Percentiles rank a stretch among this genome's conserved stretches.
These are phyloP conservation scores for Cinclus cinclus DNA, from an alignment of 2,113 vertebrate species.

Conservation along the genomic window DNA sequence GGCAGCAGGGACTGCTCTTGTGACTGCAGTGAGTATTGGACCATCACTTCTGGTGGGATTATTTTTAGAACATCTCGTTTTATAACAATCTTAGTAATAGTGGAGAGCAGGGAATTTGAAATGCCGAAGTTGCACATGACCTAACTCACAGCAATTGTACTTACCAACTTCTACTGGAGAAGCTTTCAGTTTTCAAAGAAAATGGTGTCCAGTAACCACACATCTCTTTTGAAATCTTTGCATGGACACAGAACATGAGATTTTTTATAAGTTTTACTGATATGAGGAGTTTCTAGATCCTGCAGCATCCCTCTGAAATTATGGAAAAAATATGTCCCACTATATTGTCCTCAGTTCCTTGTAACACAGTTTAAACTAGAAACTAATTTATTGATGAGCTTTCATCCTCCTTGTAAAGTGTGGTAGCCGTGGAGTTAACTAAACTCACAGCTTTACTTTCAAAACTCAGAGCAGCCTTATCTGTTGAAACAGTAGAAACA, in stretches of 20 bases:
- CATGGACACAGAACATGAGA: background rate
- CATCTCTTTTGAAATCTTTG: background rate
- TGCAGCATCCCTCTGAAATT: background rate
- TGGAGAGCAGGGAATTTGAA: background rate
- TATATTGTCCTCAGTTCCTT: background rate
- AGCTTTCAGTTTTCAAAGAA: background rate
- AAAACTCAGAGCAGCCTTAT: background rate
- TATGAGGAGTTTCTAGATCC: background rate
- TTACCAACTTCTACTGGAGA: background rate
- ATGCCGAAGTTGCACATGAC: background rate
- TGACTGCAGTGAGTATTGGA: accelerated
- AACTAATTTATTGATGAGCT: background rate
- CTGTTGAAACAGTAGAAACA: background rate
- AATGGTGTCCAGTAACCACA: accelerated
- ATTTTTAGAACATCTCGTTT: background rate
- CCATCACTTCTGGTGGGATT: background rate
- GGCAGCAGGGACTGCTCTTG: background rate
- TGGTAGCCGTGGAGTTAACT: background rate
- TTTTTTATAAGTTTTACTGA: background rate
- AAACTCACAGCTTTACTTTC: background rate
- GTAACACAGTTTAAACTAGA: background rate
- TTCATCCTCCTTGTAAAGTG: background rate
- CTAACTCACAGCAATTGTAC: background rate
- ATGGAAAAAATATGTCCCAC: background rate
- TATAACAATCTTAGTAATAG: background rate